Evolutionary conservation across 2,888 invertebrate genomes (phyloP).

Genomic region (Pimpla rufipes): DNA sequence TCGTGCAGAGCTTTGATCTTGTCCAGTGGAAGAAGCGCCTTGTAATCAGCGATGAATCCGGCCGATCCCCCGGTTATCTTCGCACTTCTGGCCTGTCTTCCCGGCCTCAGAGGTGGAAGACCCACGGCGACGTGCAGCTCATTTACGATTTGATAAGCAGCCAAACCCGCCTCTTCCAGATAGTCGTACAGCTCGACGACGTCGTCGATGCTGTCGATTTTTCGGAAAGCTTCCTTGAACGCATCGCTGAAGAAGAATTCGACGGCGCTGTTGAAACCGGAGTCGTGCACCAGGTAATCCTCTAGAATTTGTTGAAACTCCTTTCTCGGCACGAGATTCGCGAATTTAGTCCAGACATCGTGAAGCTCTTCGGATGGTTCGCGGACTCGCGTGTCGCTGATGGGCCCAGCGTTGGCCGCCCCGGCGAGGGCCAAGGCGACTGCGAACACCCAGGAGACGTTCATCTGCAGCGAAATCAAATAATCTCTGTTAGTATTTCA

Average conservation of each 20-base stretch:
- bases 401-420: too few relatives aligned
- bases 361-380: too few relatives aligned
- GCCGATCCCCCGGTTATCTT: constrained; percentile 72
- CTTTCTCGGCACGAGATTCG: background rate
- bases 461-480: too few relatives aligned
- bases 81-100: background rate
- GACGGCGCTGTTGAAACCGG: constrained; percentile 46
- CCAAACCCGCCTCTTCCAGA: constrained; percentile 72
- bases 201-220: constrained; percentile 73
- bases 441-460: too few relatives aligned
- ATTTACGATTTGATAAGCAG: constrained; percentile 62
- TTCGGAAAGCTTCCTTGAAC: constrained; percentile 69
- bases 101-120: background rate
- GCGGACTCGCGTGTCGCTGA: too few relatives aligned
- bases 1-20: constrained; percentile 74
- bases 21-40: constrained; percentile 73
- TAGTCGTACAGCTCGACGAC: constrained; percentile 72
- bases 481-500: too few relatives aligned
- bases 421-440: too few relatives aligned
- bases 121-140: background rate
- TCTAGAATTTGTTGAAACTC: too few relatives aligned
- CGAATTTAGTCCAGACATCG: too few relatives aligned
- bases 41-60: constrained; percentile 74
- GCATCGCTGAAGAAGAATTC: constrained; percentile 71
- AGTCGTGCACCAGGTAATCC: background rate